Base-by-base conservation (phyloP, 2,797 vertebrate species). In the Hydrophis major region DNA sequence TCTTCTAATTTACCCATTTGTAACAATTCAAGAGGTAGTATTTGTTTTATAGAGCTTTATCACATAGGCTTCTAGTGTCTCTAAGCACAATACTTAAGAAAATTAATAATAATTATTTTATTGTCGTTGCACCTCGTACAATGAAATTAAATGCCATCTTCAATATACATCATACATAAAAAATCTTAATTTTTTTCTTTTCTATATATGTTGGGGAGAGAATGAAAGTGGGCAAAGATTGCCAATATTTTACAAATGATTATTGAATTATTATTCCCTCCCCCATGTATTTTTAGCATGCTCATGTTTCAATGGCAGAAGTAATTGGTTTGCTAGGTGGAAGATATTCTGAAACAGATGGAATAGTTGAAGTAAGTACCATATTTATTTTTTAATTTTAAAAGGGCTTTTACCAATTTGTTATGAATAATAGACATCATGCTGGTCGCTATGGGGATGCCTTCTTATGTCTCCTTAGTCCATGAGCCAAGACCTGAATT, bases 301-400 rank as follows among this genome's bases (percentile, higher is more conserved):
- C 99, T 18, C 99, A 99, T 6, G 98, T 99, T 86, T 99, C 99
- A 2, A 98, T 98, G 97, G 98, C 98, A 22, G 99, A 99, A 96
- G 99, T 99, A 90, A 99, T 99, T 61, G 99, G 99, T 89, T 97
- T 99, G 47, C 97, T 99, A 0, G 99, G 99, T 60, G 99, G 99
- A 97, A 98, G 98, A 66, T 99, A 99, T 93, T 97, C 96, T 12
- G 98, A 99, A 92, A 97, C 97, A 10, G 96, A 98, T 89, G 98
- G 98, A 95, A 94, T 98, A 55, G 96, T 99, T 61, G 98, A 99
- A 98, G 99, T 99, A 96, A 96, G 97, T 96, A 42, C 61, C 92
- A 63, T 32, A 42, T 27, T 20, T 42, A 14, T 18, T 66, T 22
- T 28, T 66, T 87, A 78, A 83, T 25, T 74, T n/a, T 59, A 59